Conservation (phyloP, 2,113 vertebrate genomes). For the Ammospiza caudacuta region DNA sequence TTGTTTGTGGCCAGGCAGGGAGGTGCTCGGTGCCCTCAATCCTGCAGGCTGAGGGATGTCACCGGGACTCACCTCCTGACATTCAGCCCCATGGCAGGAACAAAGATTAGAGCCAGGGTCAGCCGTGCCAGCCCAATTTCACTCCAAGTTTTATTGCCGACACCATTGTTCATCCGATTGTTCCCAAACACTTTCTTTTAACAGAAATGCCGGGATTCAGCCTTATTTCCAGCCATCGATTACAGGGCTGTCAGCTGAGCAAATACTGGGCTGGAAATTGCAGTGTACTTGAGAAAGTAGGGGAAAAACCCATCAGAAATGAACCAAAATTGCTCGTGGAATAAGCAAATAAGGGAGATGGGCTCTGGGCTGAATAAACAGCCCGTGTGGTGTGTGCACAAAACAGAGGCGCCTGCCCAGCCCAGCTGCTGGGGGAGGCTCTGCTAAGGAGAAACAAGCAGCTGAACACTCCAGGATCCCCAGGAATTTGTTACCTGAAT, state of each 20-base stretch:
- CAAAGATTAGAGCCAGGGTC: constrained; percentile 7
- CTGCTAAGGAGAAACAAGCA: accelerated
- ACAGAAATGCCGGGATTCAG: background rate
- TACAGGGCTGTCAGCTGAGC: background rate
- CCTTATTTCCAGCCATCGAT: background rate
- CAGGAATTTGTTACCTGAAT: background rate
- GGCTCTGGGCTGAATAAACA: background rate
- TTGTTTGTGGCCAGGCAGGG: constrained; percentile 38
- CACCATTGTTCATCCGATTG: constrained; percentile 11
- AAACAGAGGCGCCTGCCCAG: background rate
- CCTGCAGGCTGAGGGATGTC: constrained; percentile 16
- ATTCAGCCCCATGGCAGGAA: background rate
- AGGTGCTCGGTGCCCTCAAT: background rate
- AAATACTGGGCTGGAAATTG: background rate
- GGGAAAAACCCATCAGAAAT: background rate
- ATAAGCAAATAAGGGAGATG: constrained; percentile 15
- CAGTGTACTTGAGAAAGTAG: background rate
- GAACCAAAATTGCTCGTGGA: background rate
- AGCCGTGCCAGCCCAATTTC: background rate
- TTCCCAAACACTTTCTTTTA: background rate
- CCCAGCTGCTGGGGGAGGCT: background rate
- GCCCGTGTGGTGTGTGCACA: background rate
- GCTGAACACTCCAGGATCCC: background rate
- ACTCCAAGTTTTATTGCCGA: background rate
- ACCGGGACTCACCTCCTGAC: background rate